phyloP scores from a whole-genome alignment of 2,113 vertebrate genomes.

The Indicator indicator region DNA sequence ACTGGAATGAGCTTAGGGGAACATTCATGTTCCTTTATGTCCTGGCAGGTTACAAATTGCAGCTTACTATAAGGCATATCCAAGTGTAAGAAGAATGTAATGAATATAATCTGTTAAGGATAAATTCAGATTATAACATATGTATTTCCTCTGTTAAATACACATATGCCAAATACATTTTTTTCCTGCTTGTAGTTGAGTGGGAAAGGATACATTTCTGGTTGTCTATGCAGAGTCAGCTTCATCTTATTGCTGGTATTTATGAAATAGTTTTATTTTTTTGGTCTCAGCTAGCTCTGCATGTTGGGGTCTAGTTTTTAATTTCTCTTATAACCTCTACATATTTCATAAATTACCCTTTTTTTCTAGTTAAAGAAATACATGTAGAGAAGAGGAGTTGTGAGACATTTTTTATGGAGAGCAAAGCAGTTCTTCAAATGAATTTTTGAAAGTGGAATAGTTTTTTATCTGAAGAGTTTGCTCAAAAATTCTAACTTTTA shows the following conservation, averaged over 20 bases:
- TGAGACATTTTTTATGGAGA: not conserved
- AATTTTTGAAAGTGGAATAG: not conserved
- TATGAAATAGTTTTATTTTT: not conserved
- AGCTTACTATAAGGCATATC: not conserved
- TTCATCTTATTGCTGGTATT: not conserved
- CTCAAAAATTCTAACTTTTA: not conserved
- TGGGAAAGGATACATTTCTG: not conserved
- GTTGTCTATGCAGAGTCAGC: not conserved
- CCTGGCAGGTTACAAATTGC: not conserved
- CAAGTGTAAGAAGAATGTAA: not conserved
- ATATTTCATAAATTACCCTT: not conserved
- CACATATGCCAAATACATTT: not conserved
- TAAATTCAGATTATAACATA: not conserved
- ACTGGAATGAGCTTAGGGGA: not conserved
- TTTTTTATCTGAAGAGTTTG: not conserved
- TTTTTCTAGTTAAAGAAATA: not conserved
- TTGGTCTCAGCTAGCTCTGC: not conserved
- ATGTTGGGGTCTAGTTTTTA: not conserved
- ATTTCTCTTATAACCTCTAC: not conserved
- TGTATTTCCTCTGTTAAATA: not conserved
- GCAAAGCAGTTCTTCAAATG: not conserved
- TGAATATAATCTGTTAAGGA: not conserved
- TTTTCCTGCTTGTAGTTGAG: not conserved
- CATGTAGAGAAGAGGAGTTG: not conserved
- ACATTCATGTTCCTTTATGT: not conserved